Conservation (phyloP, 2,888 invertebrate genomes). For the Alitta virens region DNA sequence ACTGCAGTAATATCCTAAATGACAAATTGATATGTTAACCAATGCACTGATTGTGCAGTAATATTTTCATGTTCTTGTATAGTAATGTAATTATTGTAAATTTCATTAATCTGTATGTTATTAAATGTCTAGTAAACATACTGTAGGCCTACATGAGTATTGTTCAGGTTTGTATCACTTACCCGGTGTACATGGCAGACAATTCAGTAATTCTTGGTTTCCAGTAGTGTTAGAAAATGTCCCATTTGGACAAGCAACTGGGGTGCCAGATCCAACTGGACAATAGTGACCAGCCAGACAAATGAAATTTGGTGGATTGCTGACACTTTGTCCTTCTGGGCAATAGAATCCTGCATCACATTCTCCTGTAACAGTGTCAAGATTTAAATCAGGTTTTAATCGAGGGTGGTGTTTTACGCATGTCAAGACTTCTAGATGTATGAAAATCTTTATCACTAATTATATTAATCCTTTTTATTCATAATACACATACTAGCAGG, state of each 20-base stretch:
- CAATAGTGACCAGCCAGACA: constrained; percentile 50
- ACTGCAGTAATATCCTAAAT: constrained; percentile 46
- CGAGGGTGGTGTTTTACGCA: no score
- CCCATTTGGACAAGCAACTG: constrained; percentile 40
- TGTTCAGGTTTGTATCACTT: neutral
- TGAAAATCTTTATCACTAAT: no score
- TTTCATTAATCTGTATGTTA: no score
- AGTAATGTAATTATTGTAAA: no score
- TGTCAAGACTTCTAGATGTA: no score
- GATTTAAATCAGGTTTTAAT: neutral
- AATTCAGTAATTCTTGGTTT: constrained; percentile 44
- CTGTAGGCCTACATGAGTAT: no score
- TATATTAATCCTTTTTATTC: no score
- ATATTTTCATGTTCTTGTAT: no score
- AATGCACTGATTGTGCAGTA: no score
- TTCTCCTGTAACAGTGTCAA: constrained; percentile 30
- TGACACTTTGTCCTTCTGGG: constrained; percentile 39
- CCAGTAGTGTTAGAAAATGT: constrained; percentile 49
- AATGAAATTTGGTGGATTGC: constrained; percentile 35
- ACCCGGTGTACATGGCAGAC: constrained; percentile 51
- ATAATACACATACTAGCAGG: no score
- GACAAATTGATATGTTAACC: no score
- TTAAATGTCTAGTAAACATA: no score
- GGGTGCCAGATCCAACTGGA: constrained; percentile 39
- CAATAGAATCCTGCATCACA: constrained; percentile 50